phyloP scores from a whole-genome alignment of 1,140 invertebrate species.

The Pinna nobilis region DNA sequence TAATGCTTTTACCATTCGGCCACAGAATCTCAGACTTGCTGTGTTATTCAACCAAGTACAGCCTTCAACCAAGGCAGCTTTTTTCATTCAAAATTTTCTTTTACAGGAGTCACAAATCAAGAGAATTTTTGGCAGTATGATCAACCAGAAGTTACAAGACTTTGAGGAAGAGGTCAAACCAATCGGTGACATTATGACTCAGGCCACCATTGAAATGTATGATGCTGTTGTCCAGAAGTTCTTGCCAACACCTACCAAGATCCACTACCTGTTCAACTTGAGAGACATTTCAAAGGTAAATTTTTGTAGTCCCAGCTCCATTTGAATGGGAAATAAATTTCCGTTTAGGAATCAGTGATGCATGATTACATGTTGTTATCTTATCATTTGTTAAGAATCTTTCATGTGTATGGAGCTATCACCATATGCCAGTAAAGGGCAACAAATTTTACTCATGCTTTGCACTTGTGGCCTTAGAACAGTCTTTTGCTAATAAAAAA shows the following conservation, averaged over 20 bases:
- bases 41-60: background rate
- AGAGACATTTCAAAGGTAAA: slow-evolving; percentile 87
- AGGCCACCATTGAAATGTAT: slow-evolving; percentile 85
- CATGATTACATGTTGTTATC: no score
- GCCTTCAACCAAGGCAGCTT: background rate
- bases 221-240: slow-evolving; percentile 82
- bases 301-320: no score
- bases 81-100: background rate
- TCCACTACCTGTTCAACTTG: slow-evolving; percentile 92
- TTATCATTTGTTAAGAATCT: no score
- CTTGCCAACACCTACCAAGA: slow-evolving; percentile 89
- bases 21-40: no score
- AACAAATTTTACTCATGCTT: background rate
- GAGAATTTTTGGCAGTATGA: slow-evolving; percentile 88
- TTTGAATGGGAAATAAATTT: no score
- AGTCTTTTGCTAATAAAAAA: no score
- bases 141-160: slow-evolving; percentile 84
- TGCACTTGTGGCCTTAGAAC: background rate
- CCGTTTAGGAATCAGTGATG: no score
- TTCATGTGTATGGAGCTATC: no score
- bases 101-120: slow-evolving; percentile 82
- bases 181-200: slow-evolving; percentile 78
- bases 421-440: no score
- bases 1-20: no score
- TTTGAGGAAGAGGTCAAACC: slow-evolving; percentile 87